Percentiles rank a stretch among this genome's conserved stretches.
Conservation (phyloP, 2,113 vertebrate genomes). For the Platanista minor region DNA sequence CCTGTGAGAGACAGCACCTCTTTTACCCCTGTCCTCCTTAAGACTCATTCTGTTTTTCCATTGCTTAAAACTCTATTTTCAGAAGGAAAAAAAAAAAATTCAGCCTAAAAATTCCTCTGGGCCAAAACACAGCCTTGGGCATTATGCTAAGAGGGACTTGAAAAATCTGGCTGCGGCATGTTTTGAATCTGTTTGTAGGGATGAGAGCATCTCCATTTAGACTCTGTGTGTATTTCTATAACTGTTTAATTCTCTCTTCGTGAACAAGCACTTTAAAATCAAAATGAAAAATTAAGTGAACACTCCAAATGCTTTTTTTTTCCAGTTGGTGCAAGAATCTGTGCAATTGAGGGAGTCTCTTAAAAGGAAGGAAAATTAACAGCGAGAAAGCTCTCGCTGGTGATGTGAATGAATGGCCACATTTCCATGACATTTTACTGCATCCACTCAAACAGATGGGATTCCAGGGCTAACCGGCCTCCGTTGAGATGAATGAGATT, state of each 20-base stretch:
- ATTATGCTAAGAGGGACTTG: slow-evolving; percentile 48
- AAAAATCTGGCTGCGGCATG: slow-evolving; percentile 20
- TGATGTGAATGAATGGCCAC: slow-evolving; percentile 43
- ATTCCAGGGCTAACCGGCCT: slow-evolving; percentile 67
- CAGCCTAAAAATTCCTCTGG: slow-evolving; percentile 58
- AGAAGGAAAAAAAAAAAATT: slow-evolving; percentile 42
- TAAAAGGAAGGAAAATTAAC: slow-evolving; percentile 56
- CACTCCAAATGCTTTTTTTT: neutral
- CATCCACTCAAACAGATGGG: slow-evolving; percentile 72
- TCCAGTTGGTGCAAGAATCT: neutral
- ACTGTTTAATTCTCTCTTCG: slow-evolving; percentile 22
- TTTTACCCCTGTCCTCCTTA: slow-evolving; percentile 28
- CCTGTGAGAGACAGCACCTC: slow-evolving; percentile 10
- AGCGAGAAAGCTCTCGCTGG: slow-evolving; percentile 45
- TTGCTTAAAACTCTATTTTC: slow-evolving; percentile 52
- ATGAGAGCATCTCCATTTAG: slow-evolving; percentile 24
- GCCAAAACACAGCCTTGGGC: slow-evolving; percentile 63
- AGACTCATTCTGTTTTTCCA: slow-evolving; percentile 11
- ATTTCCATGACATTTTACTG: slow-evolving; percentile 68
- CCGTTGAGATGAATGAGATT: slow-evolving; percentile 76
- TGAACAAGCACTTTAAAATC: slow-evolving; percentile 19
- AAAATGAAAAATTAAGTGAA: slow-evolving; percentile 43
- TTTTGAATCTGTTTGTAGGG: neutral
- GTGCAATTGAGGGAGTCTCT: slow-evolving; percentile 24
- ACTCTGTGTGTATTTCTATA: neutral